Conservation (phyloP, 2,113 vertebrate genomes). For the Corythaeola cristata region DNA sequence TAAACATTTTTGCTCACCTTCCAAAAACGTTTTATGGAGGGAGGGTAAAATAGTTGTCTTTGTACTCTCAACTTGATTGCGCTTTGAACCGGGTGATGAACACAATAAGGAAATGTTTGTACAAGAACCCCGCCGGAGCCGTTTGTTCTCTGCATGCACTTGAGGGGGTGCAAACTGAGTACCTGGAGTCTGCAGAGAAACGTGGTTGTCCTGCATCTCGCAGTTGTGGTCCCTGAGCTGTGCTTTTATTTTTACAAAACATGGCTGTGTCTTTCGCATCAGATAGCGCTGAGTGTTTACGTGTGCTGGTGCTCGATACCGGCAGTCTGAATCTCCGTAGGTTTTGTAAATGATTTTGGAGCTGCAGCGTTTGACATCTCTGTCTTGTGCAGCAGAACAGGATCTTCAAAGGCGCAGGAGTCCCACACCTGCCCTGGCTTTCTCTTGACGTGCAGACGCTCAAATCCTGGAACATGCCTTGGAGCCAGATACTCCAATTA, state of each 20-base stretch:
- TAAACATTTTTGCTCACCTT: not conserved
- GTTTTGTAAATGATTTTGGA: not conserved
- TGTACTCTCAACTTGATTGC: not conserved
- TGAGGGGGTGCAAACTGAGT: not conserved
- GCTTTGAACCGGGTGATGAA: constrained; percentile 10
- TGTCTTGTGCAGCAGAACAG: constrained; percentile 18
- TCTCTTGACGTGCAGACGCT: constrained; percentile 49
- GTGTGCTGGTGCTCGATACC: not conserved
- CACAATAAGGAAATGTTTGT: constrained; percentile 13
- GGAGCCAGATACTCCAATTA: constrained; percentile 65
- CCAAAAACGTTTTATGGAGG: not conserved
- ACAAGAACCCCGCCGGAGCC: not conserved
- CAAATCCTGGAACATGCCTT: constrained; percentile 65
- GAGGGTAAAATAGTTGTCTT: not conserved
- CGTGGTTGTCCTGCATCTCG: not conserved
- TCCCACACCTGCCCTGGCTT: constrained; percentile 62
- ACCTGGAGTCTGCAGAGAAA: not conserved
- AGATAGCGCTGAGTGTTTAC: not conserved
- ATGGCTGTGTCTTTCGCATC: not conserved
- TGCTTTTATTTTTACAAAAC: not conserved
- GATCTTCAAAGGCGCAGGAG: constrained; percentile 59
- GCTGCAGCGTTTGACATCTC: not conserved
- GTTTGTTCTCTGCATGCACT: not conserved
- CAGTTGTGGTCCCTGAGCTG: not conserved
- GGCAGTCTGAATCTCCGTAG: not conserved